Base-by-base conservation (phyloP, 2,113 vertebrate species). In the Loxodonta africana region DNA sequence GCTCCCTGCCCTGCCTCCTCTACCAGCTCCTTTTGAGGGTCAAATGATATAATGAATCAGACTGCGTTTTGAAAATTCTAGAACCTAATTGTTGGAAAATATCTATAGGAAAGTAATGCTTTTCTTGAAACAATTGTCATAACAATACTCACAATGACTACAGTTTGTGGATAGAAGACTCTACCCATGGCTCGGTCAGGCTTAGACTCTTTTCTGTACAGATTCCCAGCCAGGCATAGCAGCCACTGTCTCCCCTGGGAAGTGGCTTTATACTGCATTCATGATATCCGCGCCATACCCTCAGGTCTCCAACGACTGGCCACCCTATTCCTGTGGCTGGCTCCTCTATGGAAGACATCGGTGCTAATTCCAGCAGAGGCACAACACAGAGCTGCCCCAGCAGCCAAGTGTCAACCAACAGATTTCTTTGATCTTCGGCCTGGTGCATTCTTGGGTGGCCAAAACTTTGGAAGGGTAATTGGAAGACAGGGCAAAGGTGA, bases 361-460 rank as follows among this genome's bases (percentile, higher is more conserved):
- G 78, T 76, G 90, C 80, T 92, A 97, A 97, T 97, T 95, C 95
- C 77, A 97, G 93, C 90, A 90, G 77, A 78, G 73, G 60, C 81
- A 96, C 83, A 65, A n/a, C 93, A 88, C 77, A 90, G 51, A 94
- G 69, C 82, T 82, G 18, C 63, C 53, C 33, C 57, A 63, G 41
- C 28, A n/a, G 96, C 97, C 96, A 97, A 97, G 91, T 94, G 63
- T 30, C 80, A 95, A 90, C 93, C 91, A 95, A 48, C 92, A 37
- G 73, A 92, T 77, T 60, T 77, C 97, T 97, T 98, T 98, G 96
- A 98, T 98, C 95, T 97, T 37, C 88, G 95, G 96, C 96, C 96
- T 96, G 77, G 60, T 83, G 95, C 96, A 96, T 98, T 97, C 97
- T 95, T 97, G 93, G 65, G 96, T 95, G 95, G 82, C 76, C 97